Evolutionary conservation across 2,797 vertebrate genomes (phyloP).

Genomic region (Ceryle rudis): DNA sequence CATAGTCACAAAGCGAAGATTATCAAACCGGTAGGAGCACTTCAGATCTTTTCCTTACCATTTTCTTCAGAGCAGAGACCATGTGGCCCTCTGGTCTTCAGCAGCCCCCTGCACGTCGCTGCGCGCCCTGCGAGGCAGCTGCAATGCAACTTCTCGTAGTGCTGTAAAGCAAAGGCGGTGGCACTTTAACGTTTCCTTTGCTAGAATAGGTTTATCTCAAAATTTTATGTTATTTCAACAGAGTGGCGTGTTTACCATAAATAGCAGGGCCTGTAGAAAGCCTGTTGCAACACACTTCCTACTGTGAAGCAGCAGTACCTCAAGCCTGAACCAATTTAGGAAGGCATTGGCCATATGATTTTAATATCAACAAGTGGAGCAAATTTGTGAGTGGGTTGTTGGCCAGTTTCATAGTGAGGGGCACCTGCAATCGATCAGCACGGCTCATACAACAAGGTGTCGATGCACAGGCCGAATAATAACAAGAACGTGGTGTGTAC

Average conservation of each 20-base stretch:
- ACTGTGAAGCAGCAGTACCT: conserved; percentile 45
- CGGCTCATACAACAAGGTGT: conserved; percentile 55
- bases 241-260: conserved; percentile 56
- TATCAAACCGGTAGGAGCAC: not conserved
- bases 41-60: not conserved
- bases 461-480: conserved; percentile 7
- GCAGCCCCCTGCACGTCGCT: not conserved
- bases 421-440: conserved; percentile 70
- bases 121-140: not conserved
- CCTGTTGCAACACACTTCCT: conserved; percentile 5
- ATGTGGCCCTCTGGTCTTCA: not conserved
- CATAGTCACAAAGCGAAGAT: not conserved
- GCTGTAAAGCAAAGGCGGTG: not conserved
- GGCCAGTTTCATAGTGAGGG: conserved; percentile 17
- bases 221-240: conserved; percentile 55
- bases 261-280: conserved; percentile 51
- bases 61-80: not conserved
- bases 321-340: conserved; percentile 71
- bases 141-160: not conserved
- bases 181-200: not conserved
- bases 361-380: conserved; percentile 64
- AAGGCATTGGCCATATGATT: conserved; percentile 66
- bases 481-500: not conserved
- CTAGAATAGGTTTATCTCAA: conserved; percentile 31
- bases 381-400: conserved; percentile 64